These are phyloP conservation scores for Rutilus rutilus DNA, from an alignment of 2,113 vertebrate species.

Conservation along the genomic window DNA sequence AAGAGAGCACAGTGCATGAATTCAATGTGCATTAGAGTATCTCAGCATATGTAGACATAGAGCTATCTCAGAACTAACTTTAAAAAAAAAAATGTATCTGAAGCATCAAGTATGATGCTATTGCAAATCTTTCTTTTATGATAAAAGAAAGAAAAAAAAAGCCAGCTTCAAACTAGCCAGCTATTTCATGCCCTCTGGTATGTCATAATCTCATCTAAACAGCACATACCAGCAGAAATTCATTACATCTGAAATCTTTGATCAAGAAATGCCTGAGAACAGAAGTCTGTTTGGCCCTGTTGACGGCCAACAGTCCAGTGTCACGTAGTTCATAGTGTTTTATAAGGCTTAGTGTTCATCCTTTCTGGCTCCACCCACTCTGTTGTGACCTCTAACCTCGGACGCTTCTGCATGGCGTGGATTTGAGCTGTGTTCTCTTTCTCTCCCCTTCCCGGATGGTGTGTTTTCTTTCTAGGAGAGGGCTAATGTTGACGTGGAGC, in stretches of 20 bases:
- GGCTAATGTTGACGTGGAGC: conserved; percentile 91
- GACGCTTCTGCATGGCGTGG: conserved; percentile 76
- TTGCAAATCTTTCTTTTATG: conserved; percentile 19
- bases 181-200: background rate
- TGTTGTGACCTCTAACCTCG: conserved; percentile 61
- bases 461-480: conserved; percentile 86
- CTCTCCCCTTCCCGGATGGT: conserved; percentile 59
- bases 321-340: background rate
- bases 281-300: conserved; percentile 33
- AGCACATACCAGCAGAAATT: background rate
- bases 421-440: conserved; percentile 81
- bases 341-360: conserved; percentile 12
- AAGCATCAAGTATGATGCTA: background rate
- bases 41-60: background rate
- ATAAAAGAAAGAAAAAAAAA: conserved; percentile 25
- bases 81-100: background rate
- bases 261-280: conserved; percentile 40
- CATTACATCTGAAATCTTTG: background rate
- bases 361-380: conserved; percentile 33
- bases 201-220: background rate
- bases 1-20: conserved; percentile 11
- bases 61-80: conserved; percentile 28
- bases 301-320: conserved; percentile 6
- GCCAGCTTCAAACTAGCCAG: background rate
- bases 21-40: background rate